Evolutionary conservation across 2,888 invertebrate species (phyloP).

Genomic region (Agrotis exclamationis): DNA sequence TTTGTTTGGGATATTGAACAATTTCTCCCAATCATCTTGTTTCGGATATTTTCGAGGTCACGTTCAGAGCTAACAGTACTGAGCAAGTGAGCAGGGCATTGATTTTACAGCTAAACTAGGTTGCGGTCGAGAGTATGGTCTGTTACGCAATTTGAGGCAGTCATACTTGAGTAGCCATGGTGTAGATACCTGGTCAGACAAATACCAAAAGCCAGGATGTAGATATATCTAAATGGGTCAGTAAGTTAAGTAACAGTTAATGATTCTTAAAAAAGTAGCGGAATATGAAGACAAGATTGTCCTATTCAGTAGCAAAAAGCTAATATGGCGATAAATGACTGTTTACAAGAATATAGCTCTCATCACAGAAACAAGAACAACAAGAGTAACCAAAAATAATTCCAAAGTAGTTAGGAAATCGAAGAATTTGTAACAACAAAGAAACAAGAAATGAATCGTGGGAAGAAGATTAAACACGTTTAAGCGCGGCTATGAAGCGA

Average conservation of each 20-base stretch:
- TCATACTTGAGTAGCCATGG: constrained; percentile 54
- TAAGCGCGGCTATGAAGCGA: constrained; percentile 39
- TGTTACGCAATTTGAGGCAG: constrained; percentile 64
- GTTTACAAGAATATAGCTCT: neutral
- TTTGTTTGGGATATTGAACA: constrained; percentile 60
- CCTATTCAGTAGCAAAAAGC: neutral
- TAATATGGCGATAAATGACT: neutral
- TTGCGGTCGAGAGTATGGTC: constrained; percentile 56
- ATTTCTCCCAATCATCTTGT: constrained; percentile 66
- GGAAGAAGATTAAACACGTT: constrained; percentile 46
- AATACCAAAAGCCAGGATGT: constrained; percentile 7
- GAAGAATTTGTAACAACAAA: constrained; percentile 16
- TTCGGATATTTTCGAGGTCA: constrained; percentile 69
- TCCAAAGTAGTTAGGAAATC: constrained; percentile 46
- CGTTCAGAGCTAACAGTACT: constrained; percentile 69
- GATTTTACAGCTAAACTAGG: constrained; percentile 60
- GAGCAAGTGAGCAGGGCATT: constrained; percentile 48
- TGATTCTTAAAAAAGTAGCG: neutral
- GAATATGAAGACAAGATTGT: neutral
- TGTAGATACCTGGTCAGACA: constrained; percentile 5
- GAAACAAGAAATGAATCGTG: constrained; percentile 30
- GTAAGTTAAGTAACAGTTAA: neutral
- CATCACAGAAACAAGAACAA: neutral
- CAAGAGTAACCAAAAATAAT: neutral
- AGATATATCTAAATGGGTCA: constrained; percentile 19